Percentiles rank a stretch among this genome's conserved stretches.
phyloP scores from a whole-genome alignment of 2,797 vertebrate species.

The Allobates femoralis region DNA sequence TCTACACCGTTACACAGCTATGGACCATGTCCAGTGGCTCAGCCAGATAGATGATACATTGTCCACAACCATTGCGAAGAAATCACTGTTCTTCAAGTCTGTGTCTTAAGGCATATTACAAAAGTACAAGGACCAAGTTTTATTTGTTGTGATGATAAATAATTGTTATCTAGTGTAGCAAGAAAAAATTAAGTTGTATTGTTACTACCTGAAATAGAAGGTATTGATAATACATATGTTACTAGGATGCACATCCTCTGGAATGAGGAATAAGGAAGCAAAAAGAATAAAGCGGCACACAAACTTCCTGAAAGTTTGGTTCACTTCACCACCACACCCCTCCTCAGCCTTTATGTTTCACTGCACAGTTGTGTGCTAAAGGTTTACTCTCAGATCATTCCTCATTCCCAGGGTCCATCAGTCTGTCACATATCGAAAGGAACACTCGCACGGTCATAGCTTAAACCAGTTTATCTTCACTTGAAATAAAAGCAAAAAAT shows the following conservation, averaged over 20 bases:
- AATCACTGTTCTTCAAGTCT: too few relatives aligned
- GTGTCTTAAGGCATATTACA: too few relatives aligned
- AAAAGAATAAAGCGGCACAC: conserved; percentile 49
- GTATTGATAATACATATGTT: conserved; percentile 34
- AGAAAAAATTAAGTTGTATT: background rate
- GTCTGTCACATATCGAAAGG: background rate
- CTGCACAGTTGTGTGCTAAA: background rate
- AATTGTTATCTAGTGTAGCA: background rate
- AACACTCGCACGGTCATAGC: background rate
- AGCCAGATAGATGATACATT: too few relatives aligned
- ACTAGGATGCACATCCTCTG: conserved; percentile 59
- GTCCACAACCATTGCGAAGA: too few relatives aligned
- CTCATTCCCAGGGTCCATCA: background rate
- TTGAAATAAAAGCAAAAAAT: too few relatives aligned
- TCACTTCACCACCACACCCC: conserved; percentile 19
- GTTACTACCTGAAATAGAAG: background rate
- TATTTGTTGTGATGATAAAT: background rate
- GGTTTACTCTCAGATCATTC: background rate
- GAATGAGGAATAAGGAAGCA: conserved; percentile 54
- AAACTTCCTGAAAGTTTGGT: conserved; percentile 57
- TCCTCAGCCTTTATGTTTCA: conserved; percentile 6
- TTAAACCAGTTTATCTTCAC: too few relatives aligned
- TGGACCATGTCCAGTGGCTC: too few relatives aligned
- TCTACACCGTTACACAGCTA: too few relatives aligned
- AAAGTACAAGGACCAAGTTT: background rate